Conservation (phyloP, 2,888 invertebrate genomes). For the Sipunculus nudus region DNA sequence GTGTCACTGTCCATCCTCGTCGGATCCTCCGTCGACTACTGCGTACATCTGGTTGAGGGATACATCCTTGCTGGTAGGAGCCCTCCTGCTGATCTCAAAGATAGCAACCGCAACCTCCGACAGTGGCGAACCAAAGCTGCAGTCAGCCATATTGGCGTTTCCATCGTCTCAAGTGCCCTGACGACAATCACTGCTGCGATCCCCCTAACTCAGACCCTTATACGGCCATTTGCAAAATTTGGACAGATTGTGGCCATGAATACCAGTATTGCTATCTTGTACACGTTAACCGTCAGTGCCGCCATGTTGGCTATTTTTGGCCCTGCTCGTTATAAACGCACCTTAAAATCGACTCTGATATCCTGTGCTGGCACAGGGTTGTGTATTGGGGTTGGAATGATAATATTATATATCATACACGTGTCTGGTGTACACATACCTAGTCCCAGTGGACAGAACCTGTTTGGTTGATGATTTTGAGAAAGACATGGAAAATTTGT, state of each 20-base stretch:
- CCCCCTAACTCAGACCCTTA: constrained; percentile 58
- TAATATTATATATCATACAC: constrained; percentile 45
- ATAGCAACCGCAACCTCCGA: constrained; percentile 44
- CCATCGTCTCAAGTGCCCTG: constrained; percentile 57
- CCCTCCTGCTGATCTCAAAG: constrained; percentile 37
- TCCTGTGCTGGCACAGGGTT: constrained; percentile 39
- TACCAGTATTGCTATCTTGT: constrained; percentile 56
- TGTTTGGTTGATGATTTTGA: constrained; percentile 20
- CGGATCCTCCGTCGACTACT: constrained; percentile 63
- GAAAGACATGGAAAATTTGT: no score
- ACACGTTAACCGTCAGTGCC: constrained; percentile 55
- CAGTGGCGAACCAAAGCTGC: constrained; percentile 53
- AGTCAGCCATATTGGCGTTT: constrained; percentile 58
- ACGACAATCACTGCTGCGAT: constrained; percentile 61
- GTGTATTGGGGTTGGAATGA: constrained; percentile 41
- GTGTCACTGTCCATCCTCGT: constrained; percentile 61
- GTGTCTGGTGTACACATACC: constrained; percentile 48
- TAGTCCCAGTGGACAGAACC: constrained; percentile 50
- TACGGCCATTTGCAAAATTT: constrained; percentile 60
- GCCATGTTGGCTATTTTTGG: constrained; percentile 53
- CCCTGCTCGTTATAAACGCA: constrained; percentile 49
- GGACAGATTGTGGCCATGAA: constrained; percentile 62
- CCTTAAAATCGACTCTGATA: constrained; percentile 44
- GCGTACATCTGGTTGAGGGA: constrained; percentile 63
- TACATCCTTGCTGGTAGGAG: constrained; percentile 53